Base-by-base conservation (phyloP, 2,888 invertebrate genomes). In the Drosophila fungiperda region DNA sequence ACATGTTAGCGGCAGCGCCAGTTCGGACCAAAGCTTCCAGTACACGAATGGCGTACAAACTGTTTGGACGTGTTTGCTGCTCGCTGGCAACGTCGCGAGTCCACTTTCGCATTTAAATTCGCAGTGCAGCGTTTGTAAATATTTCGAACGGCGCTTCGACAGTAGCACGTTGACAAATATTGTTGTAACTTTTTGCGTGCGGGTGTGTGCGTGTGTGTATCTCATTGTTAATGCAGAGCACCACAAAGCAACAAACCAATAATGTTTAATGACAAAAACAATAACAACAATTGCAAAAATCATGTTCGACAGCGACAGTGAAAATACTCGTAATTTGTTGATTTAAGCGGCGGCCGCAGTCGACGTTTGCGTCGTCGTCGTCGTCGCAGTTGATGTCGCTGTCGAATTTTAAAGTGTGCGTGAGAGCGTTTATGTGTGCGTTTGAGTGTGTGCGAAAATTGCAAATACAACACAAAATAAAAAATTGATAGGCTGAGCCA, bases 31-130 rank as follows among this genome's bases (percentile, higher is more conserved):
- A 81, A 80, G 79, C 79, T 81, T 68, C 83, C 80, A 90, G 90
- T 90, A 86, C 82, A 83, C 85, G 82, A 83, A 80, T 82, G 86
- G 83, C 80, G 80, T 78, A 85, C 80, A 87, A 84, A 84, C 87
- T 79, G 87, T 84, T 88, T 87, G 90, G 89, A 87, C 80, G 87
- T 77, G 82, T 78, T 82, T 88, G 78, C 73, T 73, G 78, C 78
- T 83, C 80, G 83, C 73, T 73, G 73, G 82, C 78, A 64, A 69
- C 59, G 82, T 75, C 68, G 78, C 79, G 80, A 53, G 80, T 71
- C 64, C 73, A 69, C 55, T 67, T 62, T 74, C 78, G 84, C 66
- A 80, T 76, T 73, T 76, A 52, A 72, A 68, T 80, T 78, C 63
- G 57, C 63, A 68, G 68, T 69, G 83, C 68, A 69, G 79, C 59